Evolutionary conservation across 2,888 invertebrate species (phyloP), one percentile per base, ranked within the genome.

Genomic region (Amblyjoppa proteus): DNA sequence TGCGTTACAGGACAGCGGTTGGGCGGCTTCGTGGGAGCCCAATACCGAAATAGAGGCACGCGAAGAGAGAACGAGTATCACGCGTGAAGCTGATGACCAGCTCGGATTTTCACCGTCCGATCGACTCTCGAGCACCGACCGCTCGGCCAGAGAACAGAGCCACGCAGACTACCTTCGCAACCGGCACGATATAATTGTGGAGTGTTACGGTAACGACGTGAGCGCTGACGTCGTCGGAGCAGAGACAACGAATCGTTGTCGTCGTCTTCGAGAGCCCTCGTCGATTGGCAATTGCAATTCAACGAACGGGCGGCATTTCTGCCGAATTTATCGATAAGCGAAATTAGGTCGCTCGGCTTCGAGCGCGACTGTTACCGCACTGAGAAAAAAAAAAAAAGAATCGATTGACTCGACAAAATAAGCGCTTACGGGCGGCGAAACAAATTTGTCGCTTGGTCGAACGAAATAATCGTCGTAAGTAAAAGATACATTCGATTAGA

Each of bases 1-100:
- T 16, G 34, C 25, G 16, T 28, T 34, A 25, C 38, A 69, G 64
- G 28, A 34, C 51, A 49, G 34, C n/a, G 1, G 28, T n/a, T 53
- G 31, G 31, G 20, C 70, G 34, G 61, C 77, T 80, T 76, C 79
- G 56, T 64, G 45, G 76, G 73, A 71, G 71, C 49, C 49, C 11
- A 76, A 53, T 69, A 85, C 83, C 83, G 69, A 87, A 88, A 88
- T 88, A 88, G 87, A 81, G 77, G 79, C 88, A 88, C 87, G 87
- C 83, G 88, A 85, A 83, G 77, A 83, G 83, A 84, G 83, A 68
- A 83, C 75, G 86, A 73, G 82, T 85, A 87, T 87, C 87, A 88
- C 88, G 87, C 87, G 34, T 87, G 82, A 87, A 86, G 53, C 79
- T 86, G 81, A 87, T 88, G 87, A 86, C 73, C 81, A 74, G 78